Evolutionary conservation across 2,113 vertebrate genomes (phyloP).

Genomic region (Equus przewalskii): DNA sequence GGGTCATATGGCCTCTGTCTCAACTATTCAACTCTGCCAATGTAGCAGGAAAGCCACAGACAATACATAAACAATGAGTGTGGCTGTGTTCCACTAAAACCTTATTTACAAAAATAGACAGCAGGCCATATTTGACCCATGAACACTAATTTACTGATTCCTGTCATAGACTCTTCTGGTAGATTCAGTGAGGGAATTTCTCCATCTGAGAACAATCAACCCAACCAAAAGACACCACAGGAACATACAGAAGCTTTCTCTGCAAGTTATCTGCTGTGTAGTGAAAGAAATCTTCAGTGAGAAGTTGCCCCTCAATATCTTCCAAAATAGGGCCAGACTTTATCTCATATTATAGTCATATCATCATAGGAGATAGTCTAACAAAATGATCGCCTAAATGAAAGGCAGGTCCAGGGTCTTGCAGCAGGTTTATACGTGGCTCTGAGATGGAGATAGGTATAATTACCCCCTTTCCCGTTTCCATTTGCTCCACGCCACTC

Average conservation of each 20-base stretch:
- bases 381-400: slow-evolving; percentile 67
- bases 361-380: slow-evolving; percentile 42
- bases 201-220: slow-evolving; percentile 88
- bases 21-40: background rate
- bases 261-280: slow-evolving; percentile 78
- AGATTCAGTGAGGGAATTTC: slow-evolving; percentile 46
- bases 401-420: slow-evolving; percentile 52
- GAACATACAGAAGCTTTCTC: slow-evolving; percentile 84
- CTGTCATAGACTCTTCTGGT: background rate
- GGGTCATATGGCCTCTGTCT: background rate
- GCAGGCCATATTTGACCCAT: background rate
- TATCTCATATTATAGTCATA: slow-evolving; percentile 46
- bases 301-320: slow-evolving; percentile 73
- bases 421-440: background rate
- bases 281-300: slow-evolving; percentile 63
- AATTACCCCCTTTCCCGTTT: rapidly evolving
- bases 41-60: background rate
- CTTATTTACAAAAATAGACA: background rate
- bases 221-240: slow-evolving; percentile 90
- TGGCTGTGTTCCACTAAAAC: background rate
- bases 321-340: slow-evolving; percentile 57
- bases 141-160: background rate
- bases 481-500: background rate
- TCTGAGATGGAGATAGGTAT: background rate
- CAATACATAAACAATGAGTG: background rate